Evolutionary conservation across 2,113 vertebrate species (phyloP).

Genomic region (Phycodurus eques): DNA sequence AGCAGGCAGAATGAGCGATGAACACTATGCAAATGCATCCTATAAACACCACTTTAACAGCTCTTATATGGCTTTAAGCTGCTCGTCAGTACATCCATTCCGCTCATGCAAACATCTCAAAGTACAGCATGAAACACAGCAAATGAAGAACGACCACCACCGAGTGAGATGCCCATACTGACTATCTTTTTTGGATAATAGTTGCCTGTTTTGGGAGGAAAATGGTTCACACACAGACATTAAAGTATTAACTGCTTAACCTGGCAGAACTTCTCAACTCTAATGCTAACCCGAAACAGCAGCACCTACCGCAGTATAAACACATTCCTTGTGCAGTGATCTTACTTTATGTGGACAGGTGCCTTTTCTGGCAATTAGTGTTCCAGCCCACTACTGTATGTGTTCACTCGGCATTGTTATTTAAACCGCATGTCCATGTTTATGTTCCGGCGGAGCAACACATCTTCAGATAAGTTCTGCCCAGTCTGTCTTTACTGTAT

Average conservation of each 20-base stretch:
- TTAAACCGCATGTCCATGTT: neutral
- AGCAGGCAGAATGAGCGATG: conserved; percentile 38
- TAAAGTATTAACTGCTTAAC: neutral
- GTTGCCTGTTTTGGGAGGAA: conserved; percentile 55
- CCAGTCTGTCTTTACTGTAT: neutral
- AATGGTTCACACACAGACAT: conserved; percentile 32
- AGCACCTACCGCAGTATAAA: neutral
- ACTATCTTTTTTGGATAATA: neutral
- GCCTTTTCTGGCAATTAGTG: neutral
- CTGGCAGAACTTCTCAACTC: neutral
- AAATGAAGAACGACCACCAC: neutral
- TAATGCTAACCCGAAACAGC: neutral
- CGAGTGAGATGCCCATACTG: neutral
- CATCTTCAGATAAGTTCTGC: neutral
- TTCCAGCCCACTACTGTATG: neutral
- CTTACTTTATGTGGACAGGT: neutral
- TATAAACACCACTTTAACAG: conserved; percentile 60
- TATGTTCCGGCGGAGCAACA: neutral
- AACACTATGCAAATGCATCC: conserved; percentile 59
- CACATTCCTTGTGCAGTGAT: neutral
- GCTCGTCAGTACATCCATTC: conserved; percentile 54
- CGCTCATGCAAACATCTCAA: conserved; percentile 26
- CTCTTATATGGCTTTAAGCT: conserved; percentile 57
- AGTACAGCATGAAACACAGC: conserved; percentile 11
- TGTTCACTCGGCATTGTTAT: neutral